phyloP scores from a whole-genome alignment of 2,113 vertebrate genomes.

The Platichthys stellatus region DNA sequence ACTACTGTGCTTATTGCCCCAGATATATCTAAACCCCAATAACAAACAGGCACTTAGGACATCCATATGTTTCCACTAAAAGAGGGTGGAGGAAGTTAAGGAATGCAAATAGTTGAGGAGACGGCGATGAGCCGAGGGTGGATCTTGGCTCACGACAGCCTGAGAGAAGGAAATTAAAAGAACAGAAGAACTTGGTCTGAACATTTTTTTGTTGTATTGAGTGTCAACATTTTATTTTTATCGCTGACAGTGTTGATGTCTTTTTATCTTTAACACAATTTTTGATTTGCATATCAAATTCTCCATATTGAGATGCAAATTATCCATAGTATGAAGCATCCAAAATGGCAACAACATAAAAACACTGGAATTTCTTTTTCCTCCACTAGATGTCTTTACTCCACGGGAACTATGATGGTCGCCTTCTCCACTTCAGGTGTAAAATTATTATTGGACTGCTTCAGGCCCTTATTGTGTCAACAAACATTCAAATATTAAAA shows the following conservation, averaged over 20 bases:
- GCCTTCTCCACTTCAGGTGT: constrained; percentile 70
- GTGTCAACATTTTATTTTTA: no score
- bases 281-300: no score
- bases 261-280: no score
- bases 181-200: not conserved
- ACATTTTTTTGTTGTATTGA: not conserved
- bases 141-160: not conserved
- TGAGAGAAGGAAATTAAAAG: constrained; percentile 25
- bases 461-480: not conserved
- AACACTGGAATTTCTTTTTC: not conserved
- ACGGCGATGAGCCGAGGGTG: not conserved
- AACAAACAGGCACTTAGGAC: constrained; percentile 31
- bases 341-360: not conserved
- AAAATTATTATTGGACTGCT: not conserved
- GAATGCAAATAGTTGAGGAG: constrained; percentile 40
- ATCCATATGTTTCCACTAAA: constrained; percentile 54
- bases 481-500: not conserved
- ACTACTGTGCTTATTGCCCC: not conserved
- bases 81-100: constrained; percentile 32
- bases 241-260: no score
- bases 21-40: constrained; percentile 28
- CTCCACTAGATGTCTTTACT: constrained; percentile 65
- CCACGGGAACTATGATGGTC: constrained; percentile 65
- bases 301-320: no score
- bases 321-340: no score